Evolutionary conservation across 2,797 vertebrate genomes (phyloP), one percentile per base, ranked within the genome.

Genomic region (Enoplosus armatus): DNA sequence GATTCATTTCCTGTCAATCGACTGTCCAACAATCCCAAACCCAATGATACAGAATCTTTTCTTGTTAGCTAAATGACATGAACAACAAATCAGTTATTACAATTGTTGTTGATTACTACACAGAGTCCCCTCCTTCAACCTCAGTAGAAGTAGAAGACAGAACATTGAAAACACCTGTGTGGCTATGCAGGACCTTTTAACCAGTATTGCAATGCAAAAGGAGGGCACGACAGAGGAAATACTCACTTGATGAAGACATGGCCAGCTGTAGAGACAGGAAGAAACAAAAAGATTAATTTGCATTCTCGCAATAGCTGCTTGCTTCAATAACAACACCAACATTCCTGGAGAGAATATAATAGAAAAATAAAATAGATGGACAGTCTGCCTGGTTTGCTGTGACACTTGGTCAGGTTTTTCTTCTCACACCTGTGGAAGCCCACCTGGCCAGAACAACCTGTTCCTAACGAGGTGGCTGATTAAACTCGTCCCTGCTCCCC

Each of bases 201-300:
- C 1, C 0, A 41, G 29, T 0, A 2, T 20, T 8, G 22, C 20
- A 47, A 33, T 79, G 22, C 16, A 9, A 61, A n/a, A 27, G 41
- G 15, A n/a, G 5, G 27, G 1, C 2, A 6, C 5, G 14, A 72
- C 8, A 24, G 59, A 68, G 10, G 31, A 65, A 74, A 75, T 18
- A 85, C 93, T 92, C 76, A 95, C 94, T 76, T 94, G 93, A 70
- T 95, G 93, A 58, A 95, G 93, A 51, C 94, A 95, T 47, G 92
- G 93, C 94, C 94, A 95, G 90, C 93, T 95, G 91, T 56, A 37
- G 63, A 89, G 55, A 89, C 8, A 64, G 61, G 18, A n/a, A 69
- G 5, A 29, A 45, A 75, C 16, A 75, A 64, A 20, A 20, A 54
- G 15, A 60, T 87, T 72, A 70, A 72, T 80, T 47, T 51, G n/a